Evolutionary conservation across 2,113 vertebrate species (phyloP), one percentile per base, ranked within the genome.

Genomic region (Cebidichthys violaceus): DNA sequence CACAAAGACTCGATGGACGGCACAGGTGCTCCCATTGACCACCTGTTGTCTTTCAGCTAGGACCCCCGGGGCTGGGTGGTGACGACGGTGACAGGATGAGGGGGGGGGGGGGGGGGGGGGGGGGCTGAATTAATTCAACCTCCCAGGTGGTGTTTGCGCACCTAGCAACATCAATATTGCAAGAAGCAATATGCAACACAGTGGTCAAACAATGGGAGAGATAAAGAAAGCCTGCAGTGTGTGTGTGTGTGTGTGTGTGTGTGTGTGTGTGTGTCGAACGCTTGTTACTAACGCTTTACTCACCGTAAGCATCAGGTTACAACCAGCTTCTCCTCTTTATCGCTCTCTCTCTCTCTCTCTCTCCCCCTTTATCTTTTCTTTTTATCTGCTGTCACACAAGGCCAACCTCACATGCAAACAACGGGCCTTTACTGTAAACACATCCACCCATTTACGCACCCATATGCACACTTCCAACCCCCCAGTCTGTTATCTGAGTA

Each of bases 41-140:
- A 94, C 90, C 93, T 91, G 93, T 89, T 87, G 84, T 35, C 82
- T 79, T 76, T 86, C 75, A 79, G 66, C 70, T 57, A 65, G 79
- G 82, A 84, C 85, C 89, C 89, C 90, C 43, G 83, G 86, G 88
- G 80, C 52, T 66, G 70, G 45, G 64, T 35, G 79, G 84, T 24
- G 86, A 14, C 75, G 88, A 76, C 18, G 52, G 37, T 75, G 82
- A 86, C 73, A 80, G 64, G 66, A 61, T 33, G 33, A 33, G 29
- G 29, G 29, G 29, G 29, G 29, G 43, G 50, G 18, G 41, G 24
- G 22, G 59, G 75, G 37, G 24, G 45, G 76, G 29, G 62, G 57
- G 77, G 24, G 61, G 27, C 31, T 65, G 47, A 22, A 61, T 82
- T 65, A 77, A 87, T 70, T 55, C 72, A 70, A 79, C 65, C 79